Evolutionary conservation across 2,888 invertebrate genomes (phyloP).

Genomic region (Galerucella calmariensis): DNA sequence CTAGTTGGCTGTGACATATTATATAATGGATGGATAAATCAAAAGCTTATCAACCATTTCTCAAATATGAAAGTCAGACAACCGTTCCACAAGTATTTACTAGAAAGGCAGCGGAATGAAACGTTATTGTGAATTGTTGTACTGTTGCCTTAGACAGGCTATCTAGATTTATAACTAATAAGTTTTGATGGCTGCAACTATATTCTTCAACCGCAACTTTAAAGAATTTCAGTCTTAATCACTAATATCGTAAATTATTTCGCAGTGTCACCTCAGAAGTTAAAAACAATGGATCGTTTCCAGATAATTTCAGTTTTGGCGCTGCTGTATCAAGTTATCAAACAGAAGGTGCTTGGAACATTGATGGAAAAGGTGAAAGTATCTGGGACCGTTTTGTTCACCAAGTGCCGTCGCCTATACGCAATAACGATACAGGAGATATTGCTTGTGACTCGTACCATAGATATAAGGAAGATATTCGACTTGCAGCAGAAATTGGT

Average conservation of each 20-base stretch:
- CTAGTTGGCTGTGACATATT: too few species aligned
- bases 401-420: constrained; percentile 13
- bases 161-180: too few species aligned
- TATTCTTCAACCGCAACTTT: too few species aligned
- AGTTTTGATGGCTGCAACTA: too few species aligned
- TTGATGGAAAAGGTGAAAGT: constrained; percentile 68
- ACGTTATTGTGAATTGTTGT: too few species aligned
- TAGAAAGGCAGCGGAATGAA: too few species aligned
- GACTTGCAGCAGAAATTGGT: constrained; percentile 69
- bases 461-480: constrained; percentile 71
- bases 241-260: not conserved
- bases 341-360: constrained; percentile 62
- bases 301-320: constrained; percentile 57
- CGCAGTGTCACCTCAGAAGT: not conserved
- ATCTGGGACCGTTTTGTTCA: constrained; percentile 41
- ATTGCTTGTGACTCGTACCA: constrained; percentile 76
- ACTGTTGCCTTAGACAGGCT: too few species aligned
- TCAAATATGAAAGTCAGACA: too few species aligned
- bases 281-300: constrained; percentile 64
- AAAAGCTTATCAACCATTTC: too few species aligned
- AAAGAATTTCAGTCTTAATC: too few species aligned
- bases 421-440: constrained; percentile 68
- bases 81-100: too few species aligned
- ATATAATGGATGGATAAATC: too few species aligned
- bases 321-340: constrained; percentile 60